Evolutionary conservation across 2,888 invertebrate species (phyloP), one percentile per base, ranked within the genome.

Genomic region (Frankliniella intonsa): DNA sequence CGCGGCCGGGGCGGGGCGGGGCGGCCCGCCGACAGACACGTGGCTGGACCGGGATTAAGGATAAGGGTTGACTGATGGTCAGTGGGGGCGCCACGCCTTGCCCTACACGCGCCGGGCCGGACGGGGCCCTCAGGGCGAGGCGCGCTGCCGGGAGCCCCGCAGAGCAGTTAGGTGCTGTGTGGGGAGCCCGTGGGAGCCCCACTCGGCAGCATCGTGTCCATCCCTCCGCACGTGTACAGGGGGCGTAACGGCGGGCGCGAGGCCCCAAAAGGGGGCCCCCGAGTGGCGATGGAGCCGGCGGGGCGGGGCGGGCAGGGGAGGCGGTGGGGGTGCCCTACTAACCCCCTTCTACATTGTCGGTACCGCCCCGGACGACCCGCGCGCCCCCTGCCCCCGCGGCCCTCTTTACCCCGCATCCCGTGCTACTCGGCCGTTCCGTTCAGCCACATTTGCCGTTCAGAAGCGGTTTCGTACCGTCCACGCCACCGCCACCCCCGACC

Each of bases 281-380:
- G 55, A 7, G 55, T 55, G 55, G 83, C 69, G 80, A 81, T 81
- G 83, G 81, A 81, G 79, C 82, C 83, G 88, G 89, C 89, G 89
- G 81, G 85, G 83, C 89, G 89, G 89, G 88, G 89, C 89, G 89
- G 81, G 85, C 83, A 89, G 89, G 89, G 88, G 88, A 88, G 89
- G 89, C 88, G 88, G 90, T 90, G 89, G 90, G 91, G 90, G 91
- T 91, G 92, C 92, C 94, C 94, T 91, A 94, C 93, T 94, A 93
- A 94, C 94, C 94, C 91, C 94, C 91, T 93, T 94, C 22, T 76
- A 76, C 69, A 76, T 25, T 76, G 69, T 76, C 69, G 69, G 69
- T 76, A 76, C 69, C 69, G 69, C 69, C 69, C 38, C 69, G 69
- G 69, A 11, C 69, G 55, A 55, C 3, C 55, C 55, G 3, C 55